Base-by-base conservation (phyloP, 2,113 vertebrate species). In the Platichthys stellatus region DNA sequence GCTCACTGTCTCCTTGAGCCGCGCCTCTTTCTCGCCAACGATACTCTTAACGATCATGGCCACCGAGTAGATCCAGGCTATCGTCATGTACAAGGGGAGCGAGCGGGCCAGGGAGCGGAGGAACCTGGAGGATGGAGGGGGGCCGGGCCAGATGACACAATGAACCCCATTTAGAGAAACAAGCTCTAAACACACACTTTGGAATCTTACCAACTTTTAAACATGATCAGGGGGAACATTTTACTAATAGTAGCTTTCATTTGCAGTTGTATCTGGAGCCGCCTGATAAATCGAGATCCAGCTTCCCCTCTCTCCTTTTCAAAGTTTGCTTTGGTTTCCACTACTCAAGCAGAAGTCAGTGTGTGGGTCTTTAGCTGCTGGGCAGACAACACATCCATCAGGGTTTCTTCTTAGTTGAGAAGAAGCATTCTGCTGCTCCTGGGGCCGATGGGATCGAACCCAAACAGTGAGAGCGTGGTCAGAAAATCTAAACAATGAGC, bases 31-130 rank as follows among this genome's bases (percentile, higher is more conserved):
- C 91, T 99, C 98, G 0, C 94, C 94, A 0, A 99, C 98, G 3
- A 99, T 95, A 17, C 95, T 93, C 80, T 99, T 99, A 77, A 99
- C 91, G 72, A 97, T 97, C 75, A 98, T 95, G 62, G 98, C 97
- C 89, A 98, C 97, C 0, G 97, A 97, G 89, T 96, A 99, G 78
- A 99, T 97, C 97, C 98, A 99, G 26, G 97, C 96, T 91, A 99
- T 87, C 0, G 96, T 98, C 95, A 99, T 96, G 91, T 96, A 99
- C 24, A 99, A 93, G 1, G 98, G 97, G 86, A 99, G 93, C 3
- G 96, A 97, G 12, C 94, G 89, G 17, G 95, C 95, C 92, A 98
- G 93, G 18, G 96, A 93, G 14, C 95, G 95, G 58, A 99, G 85
- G 87, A 98, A 99, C 93, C 98, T 99, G 85, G 63, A 54, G 69